These are phyloP conservation scores for Ochlodes sylvanus DNA, from an alignment of 2,888 invertebrate species.

Conservation along the genomic window DNA sequence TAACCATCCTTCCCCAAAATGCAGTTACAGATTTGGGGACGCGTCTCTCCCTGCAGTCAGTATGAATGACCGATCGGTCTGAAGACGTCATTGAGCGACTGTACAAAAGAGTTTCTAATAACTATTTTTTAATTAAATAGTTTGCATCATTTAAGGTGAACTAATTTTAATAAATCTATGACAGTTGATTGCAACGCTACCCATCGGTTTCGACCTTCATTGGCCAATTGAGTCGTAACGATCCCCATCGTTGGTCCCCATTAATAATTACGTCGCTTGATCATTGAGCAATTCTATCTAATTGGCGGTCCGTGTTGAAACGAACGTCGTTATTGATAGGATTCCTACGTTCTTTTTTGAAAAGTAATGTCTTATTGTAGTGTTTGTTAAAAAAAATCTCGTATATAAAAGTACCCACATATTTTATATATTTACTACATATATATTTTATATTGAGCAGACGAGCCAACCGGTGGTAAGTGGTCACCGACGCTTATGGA, in stretches of 20 bases:
- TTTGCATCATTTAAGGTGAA: not conserved
- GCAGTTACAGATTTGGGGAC: not conserved
- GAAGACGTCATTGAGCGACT: no score
- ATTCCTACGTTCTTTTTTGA: not conserved
- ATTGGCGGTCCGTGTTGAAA: constrained; percentile 42
- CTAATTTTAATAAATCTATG: constrained; percentile 7
- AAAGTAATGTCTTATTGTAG: no score
- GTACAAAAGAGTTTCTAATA: no score
- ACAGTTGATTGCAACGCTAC: constrained; percentile 3
- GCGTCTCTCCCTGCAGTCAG: not conserved
- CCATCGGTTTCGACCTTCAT: constrained; percentile 37
- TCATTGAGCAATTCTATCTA: constrained; percentile 61
- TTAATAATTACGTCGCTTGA: constrained; percentile 65
- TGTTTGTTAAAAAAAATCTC: no score
- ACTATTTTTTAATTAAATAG: no score
- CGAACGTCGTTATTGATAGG: constrained; percentile 12
- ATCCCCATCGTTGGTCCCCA: constrained; percentile 54
- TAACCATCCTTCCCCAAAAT: not conserved
- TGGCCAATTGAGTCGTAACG: constrained; percentile 71
- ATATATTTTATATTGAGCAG: no score
- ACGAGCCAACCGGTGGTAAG: no score
- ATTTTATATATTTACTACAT: no score
- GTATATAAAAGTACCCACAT: no score
- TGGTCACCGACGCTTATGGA: no score
- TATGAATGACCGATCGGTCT: no score